A percentile compares a stretch with the other conserved stretches of the same genome.
Conservation (phyloP, 2,797 vertebrate species). For the Gymnodraco acuticeps region DNA sequence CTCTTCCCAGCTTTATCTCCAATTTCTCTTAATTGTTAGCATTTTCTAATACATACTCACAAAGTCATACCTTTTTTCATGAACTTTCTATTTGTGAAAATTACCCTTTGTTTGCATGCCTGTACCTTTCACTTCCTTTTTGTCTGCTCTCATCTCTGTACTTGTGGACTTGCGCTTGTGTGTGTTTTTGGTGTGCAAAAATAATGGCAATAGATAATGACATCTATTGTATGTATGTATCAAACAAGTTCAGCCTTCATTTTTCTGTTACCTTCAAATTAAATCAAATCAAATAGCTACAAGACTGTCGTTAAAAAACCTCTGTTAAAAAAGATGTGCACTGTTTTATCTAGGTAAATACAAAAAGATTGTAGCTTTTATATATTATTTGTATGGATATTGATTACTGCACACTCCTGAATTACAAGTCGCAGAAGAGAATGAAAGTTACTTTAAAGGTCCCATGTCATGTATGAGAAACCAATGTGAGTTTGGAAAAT, state of each 20-base stretch:
- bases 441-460: not conserved
- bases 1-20: not conserved
- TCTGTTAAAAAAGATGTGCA: not conserved
- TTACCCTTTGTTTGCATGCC: not conserved
- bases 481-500: too few species aligned
- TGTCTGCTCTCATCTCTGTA: not conserved
- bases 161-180: not conserved
- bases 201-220: not conserved
- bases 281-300: not conserved
- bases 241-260: not conserved
- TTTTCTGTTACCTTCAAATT: not conserved
- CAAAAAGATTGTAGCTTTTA: not conserved
- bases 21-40: not conserved
- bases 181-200: not conserved
- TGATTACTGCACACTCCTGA: slow-evolving; percentile 18
- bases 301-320: not conserved
- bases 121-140: not conserved
- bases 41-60: not conserved
- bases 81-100: not conserved
- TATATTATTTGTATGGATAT: slow-evolving; percentile 20
- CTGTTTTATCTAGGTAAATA: not conserved
- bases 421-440: slow-evolving; percentile 8
- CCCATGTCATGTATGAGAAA: too few species aligned
- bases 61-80: not conserved
- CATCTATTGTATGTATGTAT: not conserved